Evolutionary conservation across 2,797 vertebrate species (phyloP).

Genomic region (Sciurus vulgaris): DNA sequence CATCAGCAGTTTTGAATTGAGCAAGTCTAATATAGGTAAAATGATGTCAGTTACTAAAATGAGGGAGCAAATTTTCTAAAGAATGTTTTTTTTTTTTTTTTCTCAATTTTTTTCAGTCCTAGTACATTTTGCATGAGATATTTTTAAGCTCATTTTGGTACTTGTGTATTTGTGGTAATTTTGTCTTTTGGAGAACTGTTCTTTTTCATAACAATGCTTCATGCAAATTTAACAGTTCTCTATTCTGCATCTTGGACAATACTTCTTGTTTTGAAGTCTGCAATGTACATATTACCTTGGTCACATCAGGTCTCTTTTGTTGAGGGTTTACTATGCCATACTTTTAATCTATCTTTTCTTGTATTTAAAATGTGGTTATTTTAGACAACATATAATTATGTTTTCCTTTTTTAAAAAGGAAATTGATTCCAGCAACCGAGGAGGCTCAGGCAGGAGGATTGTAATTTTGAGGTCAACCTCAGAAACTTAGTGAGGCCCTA

Average conservation of each 20-base stretch:
- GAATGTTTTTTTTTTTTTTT: neutral
- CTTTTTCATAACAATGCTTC: neutral
- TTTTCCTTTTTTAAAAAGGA: neutral
- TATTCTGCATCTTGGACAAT: neutral
- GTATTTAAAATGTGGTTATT: neutral
- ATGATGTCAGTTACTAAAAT: neutral
- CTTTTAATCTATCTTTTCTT: neutral
- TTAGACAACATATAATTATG: neutral
- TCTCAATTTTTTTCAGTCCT: too few species aligned
- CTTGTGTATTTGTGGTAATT: neutral
- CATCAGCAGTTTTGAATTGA: neutral
- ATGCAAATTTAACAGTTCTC: neutral
- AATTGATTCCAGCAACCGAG: too few species aligned
- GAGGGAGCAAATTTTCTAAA: neutral
- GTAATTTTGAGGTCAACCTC: too few species aligned
- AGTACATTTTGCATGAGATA: neutral
- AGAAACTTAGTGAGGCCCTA: too few species aligned
- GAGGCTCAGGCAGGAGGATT: too few species aligned
- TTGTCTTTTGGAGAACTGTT: neutral
- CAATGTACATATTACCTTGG: neutral
- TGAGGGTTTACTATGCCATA: neutral
- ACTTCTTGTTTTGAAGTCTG: neutral
- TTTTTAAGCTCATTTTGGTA: neutral
- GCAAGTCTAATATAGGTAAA: neutral
- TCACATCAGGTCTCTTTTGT: neutral